A percentile compares a stretch with the other conserved stretches of the same genome.
phyloP scores from a whole-genome alignment of 2,797 vertebrate genomes.

The Ispidina picta region DNA sequence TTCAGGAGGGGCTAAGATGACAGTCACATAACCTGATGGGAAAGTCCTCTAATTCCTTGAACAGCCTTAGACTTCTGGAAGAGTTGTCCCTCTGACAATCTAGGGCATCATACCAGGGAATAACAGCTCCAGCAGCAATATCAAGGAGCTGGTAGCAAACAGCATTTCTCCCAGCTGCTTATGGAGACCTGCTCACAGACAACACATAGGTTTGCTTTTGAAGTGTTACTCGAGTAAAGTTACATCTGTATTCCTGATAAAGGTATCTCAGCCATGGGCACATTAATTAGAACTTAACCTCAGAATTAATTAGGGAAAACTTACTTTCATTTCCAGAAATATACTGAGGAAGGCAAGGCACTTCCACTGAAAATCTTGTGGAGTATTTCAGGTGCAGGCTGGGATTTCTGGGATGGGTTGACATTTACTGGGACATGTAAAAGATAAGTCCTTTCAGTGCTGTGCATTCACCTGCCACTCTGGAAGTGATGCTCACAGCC shows the following conservation, averaged over 20 bases:
- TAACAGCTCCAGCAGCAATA: background rate
- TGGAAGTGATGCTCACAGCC: background rate
- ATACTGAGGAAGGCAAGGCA: background rate
- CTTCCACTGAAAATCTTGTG: background rate
- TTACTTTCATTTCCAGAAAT: background rate
- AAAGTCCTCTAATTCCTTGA: background rate
- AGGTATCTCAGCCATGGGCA: background rate
- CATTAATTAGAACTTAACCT: background rate
- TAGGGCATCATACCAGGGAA: background rate
- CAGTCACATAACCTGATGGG: background rate
- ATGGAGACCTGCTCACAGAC: background rate
- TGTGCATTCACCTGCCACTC: background rate
- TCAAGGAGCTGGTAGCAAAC: background rate
- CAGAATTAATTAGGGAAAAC: background rate
- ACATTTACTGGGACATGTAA: accelerated
- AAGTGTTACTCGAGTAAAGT: background rate
- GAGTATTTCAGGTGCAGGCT: background rate
- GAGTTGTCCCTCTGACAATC: background rate
- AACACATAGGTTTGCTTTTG: background rate
- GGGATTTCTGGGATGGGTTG: background rate
- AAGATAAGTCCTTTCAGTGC: background rate
- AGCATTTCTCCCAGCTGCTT: conserved; percentile 9
- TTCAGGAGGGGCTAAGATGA: background rate
- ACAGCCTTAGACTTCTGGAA: background rate
- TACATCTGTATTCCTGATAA: background rate